Evolutionary conservation across 2,797 vertebrate species (phyloP).

Genomic region (Kryptolebias ocellatus): DNA sequence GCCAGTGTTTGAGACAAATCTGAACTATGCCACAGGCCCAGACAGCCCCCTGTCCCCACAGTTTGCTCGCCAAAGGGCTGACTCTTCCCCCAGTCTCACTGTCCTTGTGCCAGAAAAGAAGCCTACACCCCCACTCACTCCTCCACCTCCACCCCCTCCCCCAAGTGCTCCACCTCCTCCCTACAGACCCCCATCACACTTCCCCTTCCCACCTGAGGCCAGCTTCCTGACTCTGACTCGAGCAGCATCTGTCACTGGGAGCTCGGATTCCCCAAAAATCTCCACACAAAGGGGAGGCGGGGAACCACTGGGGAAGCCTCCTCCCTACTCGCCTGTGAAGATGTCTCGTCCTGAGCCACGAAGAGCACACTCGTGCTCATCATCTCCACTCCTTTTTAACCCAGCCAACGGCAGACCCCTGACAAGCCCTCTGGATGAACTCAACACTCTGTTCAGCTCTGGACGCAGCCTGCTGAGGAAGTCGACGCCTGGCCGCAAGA

Average conservation of each 20-base stretch:
- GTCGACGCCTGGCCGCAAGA: conserved; percentile 90
- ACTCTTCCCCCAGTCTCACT: conserved; percentile 86
- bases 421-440: conserved; percentile 94
- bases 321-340: conserved; percentile 89
- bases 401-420: conserved; percentile 87
- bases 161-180: conserved; percentile 76
- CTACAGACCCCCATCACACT: conserved; percentile 87
- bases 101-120: conserved; percentile 86
- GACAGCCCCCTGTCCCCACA: conserved; percentile 92
- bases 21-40: conserved; percentile 89
- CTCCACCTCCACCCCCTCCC: conserved; percentile 83
- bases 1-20: conserved; percentile 93
- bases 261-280: conserved; percentile 82
- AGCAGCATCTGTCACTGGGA: conserved; percentile 70
- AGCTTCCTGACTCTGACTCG: conserved; percentile 78
- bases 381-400: conserved; percentile 87
- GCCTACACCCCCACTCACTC: conserved; percentile 88
- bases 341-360: conserved; percentile 85
- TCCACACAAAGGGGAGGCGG: conserved; percentile 72
- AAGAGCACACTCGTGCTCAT: conserved; percentile 85
- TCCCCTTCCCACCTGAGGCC: conserved; percentile 88
- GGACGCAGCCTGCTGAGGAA: conserved; percentile 91
- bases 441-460: conserved; percentile 93
- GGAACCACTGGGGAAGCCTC: conserved; percentile 76
- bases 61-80: conserved; percentile 86